Evolutionary conservation across 2,113 vertebrate genomes (phyloP).

Genomic region (Leucosticte australis): DNA sequence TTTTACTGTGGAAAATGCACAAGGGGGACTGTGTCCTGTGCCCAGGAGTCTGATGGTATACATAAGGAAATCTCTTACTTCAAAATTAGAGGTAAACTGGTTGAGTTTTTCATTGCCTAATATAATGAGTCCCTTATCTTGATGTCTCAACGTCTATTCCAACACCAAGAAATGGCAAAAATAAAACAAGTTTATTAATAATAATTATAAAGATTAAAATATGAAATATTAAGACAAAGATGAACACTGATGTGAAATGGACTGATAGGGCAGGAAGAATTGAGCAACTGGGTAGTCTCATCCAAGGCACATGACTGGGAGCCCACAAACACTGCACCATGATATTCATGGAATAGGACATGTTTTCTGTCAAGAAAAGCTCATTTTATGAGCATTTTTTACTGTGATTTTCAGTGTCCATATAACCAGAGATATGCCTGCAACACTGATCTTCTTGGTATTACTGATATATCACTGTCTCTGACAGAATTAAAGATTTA

Average conservation of each 20-base stretch:
- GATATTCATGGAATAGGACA: background rate
- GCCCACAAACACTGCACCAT: background rate
- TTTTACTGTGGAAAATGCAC: background rate
- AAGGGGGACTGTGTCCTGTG: background rate
- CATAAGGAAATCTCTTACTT: background rate
- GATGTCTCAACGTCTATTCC: background rate
- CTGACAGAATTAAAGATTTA: background rate
- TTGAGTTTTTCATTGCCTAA: background rate
- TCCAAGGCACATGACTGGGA: fast-evolving
- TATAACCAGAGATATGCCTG: background rate
- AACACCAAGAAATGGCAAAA: background rate
- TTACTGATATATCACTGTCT: background rate
- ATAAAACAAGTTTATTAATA: background rate
- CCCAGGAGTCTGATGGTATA: background rate
- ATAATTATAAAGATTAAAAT: background rate
- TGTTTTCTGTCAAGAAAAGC: background rate
- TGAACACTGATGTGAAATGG: background rate
- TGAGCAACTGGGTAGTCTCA: background rate
- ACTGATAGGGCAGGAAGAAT: background rate
- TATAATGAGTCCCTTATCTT: background rate
- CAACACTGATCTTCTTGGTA: background rate
- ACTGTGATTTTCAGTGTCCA: background rate
- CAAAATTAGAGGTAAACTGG: background rate
- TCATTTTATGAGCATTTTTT: background rate
- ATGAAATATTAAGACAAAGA: background rate